These are phyloP conservation scores for Pygathrix nemaeus DNA, from an alignment of 2,113 vertebrate genomes.

Conservation along the genomic window DNA sequence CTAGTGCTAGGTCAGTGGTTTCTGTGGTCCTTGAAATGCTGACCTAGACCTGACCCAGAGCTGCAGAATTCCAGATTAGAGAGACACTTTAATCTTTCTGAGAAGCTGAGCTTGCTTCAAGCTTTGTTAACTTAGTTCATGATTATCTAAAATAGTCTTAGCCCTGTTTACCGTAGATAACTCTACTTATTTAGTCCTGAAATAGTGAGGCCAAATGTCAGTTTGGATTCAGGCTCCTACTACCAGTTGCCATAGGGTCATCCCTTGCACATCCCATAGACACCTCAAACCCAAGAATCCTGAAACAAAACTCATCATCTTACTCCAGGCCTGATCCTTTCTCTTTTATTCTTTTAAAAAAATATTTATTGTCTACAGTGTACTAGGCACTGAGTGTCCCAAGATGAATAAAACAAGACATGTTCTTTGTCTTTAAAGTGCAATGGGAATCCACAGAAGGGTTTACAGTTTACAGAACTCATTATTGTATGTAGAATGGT, in stretches of 20 bases:
- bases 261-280: background rate
- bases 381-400: background rate
- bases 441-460: background rate
- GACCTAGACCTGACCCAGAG: constrained; percentile 43
- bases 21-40: constrained; percentile 52
- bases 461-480: background rate
- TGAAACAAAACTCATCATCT: background rate
- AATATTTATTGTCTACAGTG: background rate
- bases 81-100: constrained; percentile 66
- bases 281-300: background rate
- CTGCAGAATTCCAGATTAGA: constrained; percentile 49
- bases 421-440: background rate
- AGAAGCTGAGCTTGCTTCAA: constrained; percentile 66
- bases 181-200: constrained; percentile 9
- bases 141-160: constrained; percentile 71
- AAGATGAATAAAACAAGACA: background rate
- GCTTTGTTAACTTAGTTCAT: constrained; percentile 75
- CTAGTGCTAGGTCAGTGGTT: background rate
- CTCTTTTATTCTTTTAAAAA: background rate
- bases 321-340: background rate
- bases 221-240: background rate
- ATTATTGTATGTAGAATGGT: background rate
- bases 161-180: constrained; percentile 43
- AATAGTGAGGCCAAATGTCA: constrained; percentile 30
- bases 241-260: background rate